phyloP scores from a whole-genome alignment of 2,113 vertebrate species.

The Benitochromis conjunctus region DNA sequence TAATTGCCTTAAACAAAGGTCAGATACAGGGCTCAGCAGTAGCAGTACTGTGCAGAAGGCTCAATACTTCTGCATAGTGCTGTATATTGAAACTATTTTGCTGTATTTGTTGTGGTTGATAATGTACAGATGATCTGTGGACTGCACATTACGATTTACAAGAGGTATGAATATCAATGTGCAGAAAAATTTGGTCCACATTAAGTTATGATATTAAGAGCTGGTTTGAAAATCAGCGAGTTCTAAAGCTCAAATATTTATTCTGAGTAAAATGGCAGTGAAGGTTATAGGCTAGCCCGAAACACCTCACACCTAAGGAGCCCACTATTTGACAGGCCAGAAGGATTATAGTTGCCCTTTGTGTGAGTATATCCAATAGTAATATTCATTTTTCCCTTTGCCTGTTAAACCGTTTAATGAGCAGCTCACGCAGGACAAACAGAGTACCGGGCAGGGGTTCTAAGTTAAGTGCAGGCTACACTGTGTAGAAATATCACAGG shows the following conservation, averaged over 20 bases:
- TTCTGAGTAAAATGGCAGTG: neutral
- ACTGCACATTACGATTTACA: neutral
- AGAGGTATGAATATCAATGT: neutral
- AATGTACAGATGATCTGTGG: neutral
- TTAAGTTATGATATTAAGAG: neutral
- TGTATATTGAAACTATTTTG: neutral
- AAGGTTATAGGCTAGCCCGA: neutral
- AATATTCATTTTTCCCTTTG: neutral
- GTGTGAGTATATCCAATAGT: neutral
- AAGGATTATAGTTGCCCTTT: neutral
- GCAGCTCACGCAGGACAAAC: neutral
- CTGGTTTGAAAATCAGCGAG: neutral
- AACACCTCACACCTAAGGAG: neutral
- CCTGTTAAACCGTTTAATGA: neutral
- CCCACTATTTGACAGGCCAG: neutral
- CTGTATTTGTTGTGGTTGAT: neutral
- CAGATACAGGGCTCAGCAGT: neutral
- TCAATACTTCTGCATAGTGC: neutral
- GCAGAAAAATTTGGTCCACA: neutral
- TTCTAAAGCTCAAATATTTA: neutral
- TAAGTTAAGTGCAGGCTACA: neutral
- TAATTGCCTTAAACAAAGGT: neutral
- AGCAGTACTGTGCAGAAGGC: neutral
- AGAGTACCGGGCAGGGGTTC: neutral
- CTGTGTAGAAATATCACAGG: neutral